Percentiles rank a stretch among this genome's conserved stretches.
phyloP scores from a whole-genome alignment of 2,797 vertebrate genomes.

The Neopelma chrysocephalum region DNA sequence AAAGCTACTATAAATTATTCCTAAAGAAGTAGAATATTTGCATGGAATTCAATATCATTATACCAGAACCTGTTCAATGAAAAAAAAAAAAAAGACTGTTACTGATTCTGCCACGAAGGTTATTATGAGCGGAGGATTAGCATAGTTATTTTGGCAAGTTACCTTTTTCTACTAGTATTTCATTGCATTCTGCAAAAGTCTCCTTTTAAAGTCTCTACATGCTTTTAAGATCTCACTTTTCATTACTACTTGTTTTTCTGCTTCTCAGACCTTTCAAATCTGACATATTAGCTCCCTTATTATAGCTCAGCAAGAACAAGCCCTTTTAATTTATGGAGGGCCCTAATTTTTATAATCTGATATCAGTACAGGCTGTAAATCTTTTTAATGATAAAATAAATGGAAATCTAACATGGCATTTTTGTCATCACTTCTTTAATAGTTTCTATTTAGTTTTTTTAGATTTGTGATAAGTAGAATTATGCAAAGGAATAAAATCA shows the following conservation, averaged over 20 bases:
- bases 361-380: slow-evolving; percentile 52
- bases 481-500: slow-evolving; percentile 35
- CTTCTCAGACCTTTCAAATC: slow-evolving; percentile 13
- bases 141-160: slow-evolving; percentile 44
- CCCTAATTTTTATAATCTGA: slow-evolving; percentile 65
- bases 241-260: slow-evolving; percentile 50
- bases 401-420: slow-evolving; percentile 45
- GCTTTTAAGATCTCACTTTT: slow-evolving; percentile 66
- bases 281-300: slow-evolving; percentile 36
- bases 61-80: slow-evolving; percentile 18
- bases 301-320: slow-evolving; percentile 59
- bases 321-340: slow-evolving; percentile 55
- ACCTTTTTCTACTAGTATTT: slow-evolving; percentile 63
- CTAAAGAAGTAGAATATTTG: slow-evolving; percentile 74
- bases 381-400: slow-evolving; percentile 64
- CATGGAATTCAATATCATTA: slow-evolving; percentile 67
- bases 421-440: slow-evolving; percentile 63
- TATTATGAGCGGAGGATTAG: slow-evolving; percentile 50
- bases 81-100: slow-evolving; percentile 16
- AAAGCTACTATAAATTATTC: slow-evolving; percentile 76
- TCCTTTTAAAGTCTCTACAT: slow-evolving; percentile 32
- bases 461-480: slow-evolving; percentile 28
- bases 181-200: slow-evolving; percentile 47
- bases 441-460: slow-evolving; percentile 49
- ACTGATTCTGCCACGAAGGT: slow-evolving; percentile 44